Conservation (phyloP, 2,113 vertebrate genomes). For the Connochaetes taurinus region DNA sequence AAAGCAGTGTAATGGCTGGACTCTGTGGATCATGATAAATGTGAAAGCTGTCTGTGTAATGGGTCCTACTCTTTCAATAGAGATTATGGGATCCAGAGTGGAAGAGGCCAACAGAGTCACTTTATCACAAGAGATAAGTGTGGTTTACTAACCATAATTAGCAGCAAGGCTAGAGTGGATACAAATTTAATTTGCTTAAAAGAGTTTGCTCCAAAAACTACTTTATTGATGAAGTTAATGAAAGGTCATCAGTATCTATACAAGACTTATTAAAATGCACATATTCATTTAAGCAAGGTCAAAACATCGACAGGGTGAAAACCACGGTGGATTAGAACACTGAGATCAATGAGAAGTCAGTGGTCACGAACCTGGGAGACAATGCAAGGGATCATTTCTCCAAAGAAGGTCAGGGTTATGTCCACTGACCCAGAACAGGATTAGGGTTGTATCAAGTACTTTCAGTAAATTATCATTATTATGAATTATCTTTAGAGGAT, state of each 20-base stretch:
- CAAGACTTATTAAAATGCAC: not conserved
- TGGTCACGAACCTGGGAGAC: not conserved
- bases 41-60: not conserved
- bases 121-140: not conserved
- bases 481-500: not conserved
- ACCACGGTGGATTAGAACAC: not conserved
- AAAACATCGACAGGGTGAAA: not conserved
- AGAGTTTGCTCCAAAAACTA: not conserved
- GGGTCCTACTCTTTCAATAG: not conserved
- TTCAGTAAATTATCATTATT: not conserved
- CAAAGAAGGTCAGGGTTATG: not conserved
- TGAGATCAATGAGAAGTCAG: not conserved
- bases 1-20: not conserved
- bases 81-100: not conserved
- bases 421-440: not conserved
- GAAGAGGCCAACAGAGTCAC: not conserved
- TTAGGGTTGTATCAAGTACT: not conserved
- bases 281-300: not conserved
- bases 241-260: not conserved
- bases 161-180: not conserved
- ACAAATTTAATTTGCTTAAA: not conserved
- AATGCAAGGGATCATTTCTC: not conserved
- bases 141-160: not conserved
- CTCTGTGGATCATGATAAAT: not conserved
- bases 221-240: not conserved